Base-by-base conservation (phyloP, 2,888 invertebrate species). In the Pocota personata region DNA sequence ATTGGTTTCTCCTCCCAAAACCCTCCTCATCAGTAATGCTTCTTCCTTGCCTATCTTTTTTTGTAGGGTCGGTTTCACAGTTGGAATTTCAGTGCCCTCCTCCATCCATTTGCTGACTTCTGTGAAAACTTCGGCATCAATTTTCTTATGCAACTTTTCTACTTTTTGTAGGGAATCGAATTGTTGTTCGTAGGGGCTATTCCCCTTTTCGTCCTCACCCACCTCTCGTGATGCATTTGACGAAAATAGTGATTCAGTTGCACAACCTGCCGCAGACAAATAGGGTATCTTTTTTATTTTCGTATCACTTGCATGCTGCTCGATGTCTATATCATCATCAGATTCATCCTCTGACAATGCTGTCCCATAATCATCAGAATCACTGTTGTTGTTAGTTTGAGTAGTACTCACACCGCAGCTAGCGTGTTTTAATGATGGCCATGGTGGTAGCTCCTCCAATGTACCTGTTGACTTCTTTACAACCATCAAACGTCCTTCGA, bases 401-500 rank as follows among this genome's bases (percentile, higher is more conserved):
- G 60, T 55, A 35, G 71, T 62, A 48, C 62, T 64, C 58, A 50
- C 58, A 73, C 79, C 73, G 8, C 67, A 55, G 16, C 67, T 55
- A n/a, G 46, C 21, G 50, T 46, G 73, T 24, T 73, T 62, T 27
- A 37, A 14, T 30, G 58, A 8, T 35, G 16, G 67, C 6, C 60
- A 67, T 3, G 24, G 87, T 0, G 90, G 89, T 16, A 91, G 66
- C 12, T 91, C 90, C 19, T 88, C 87, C 6, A 91, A 24, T 3
- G 87, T 88, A 0, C 91, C 90, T 0, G 90, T 88, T 40, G 88
- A 87, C 55, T 89, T 89, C 37, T 91, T 90, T 1, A 91, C 88
- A 46, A 91, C 88, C 87, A 91, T 89, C 75, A 92, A 73, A 12
- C 89, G 89, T 19, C 89, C 89, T 77, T 91, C 88, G 1, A 91